phyloP scores from a whole-genome alignment of 2,888 invertebrate species.

The Dromius quadrimaculatus region DNA sequence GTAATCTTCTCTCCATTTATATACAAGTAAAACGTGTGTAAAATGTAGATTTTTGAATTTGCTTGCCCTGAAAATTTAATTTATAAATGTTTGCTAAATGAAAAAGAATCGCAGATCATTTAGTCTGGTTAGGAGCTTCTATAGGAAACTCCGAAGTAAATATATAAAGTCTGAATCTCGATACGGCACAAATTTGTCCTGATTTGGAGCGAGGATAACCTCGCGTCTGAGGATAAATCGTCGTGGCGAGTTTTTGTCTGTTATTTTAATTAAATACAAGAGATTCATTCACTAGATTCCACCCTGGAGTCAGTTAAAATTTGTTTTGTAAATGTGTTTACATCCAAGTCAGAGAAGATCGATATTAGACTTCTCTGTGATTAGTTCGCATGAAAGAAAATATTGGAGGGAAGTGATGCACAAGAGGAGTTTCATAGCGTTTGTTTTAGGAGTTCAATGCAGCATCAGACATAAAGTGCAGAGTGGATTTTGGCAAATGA shows the following conservation, averaged over 20 bases:
- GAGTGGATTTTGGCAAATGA: slow-evolving; percentile 14
- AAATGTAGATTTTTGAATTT: slow-evolving; percentile 27
- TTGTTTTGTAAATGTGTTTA: slow-evolving; percentile 23
- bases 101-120: slow-evolving; percentile 12
- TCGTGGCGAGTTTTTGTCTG: slow-evolving; percentile 24
- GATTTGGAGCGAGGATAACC: slow-evolving; percentile 14
- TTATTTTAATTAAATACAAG: slow-evolving; percentile 38
- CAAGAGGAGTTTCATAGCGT: not conserved
- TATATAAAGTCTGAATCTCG: slow-evolving; percentile 20
- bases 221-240: slow-evolving; percentile 7
- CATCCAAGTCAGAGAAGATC: not conserved
- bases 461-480: not conserved
- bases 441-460: not conserved
- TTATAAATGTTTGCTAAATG: slow-evolving; percentile 8
- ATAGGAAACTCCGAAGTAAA: slow-evolving; percentile 4
- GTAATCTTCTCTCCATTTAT: slow-evolving; percentile 36
- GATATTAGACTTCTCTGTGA: slow-evolving; percentile 17
- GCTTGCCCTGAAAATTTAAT: not conserved
- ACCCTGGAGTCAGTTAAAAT: slow-evolving; percentile 9
- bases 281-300: slow-evolving; percentile 16
- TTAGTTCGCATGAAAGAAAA: slow-evolving; percentile 9
- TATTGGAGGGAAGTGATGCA: slow-evolving; percentile 1
- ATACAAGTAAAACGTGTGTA: slow-evolving; percentile 29
- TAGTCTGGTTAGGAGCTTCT: slow-evolving; percentile 8
- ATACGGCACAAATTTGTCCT: slow-evolving; percentile 26